A percentile compares a stretch with the other conserved stretches of the same genome.
phyloP scores from a whole-genome alignment of 2,113 vertebrate species.

The Muntiacus reevesi region DNA sequence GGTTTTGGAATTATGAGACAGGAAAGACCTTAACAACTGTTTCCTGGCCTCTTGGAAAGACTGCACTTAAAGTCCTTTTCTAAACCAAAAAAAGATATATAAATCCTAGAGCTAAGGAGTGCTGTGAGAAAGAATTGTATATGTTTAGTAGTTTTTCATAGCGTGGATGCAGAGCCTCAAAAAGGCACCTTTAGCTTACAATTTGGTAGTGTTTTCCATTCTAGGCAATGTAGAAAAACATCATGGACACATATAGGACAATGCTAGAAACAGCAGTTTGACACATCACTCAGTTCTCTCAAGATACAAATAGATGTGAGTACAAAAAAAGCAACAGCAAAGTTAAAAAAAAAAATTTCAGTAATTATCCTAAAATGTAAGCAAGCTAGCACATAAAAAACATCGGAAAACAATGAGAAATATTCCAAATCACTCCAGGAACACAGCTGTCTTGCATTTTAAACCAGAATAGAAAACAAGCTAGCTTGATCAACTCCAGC shows the following conservation, averaged over 20 bases:
- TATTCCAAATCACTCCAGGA: background rate
- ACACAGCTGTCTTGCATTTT: background rate
- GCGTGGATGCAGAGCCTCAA: background rate
- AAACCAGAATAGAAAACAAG: background rate
- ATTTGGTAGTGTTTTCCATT: background rate
- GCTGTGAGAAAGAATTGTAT: background rate
- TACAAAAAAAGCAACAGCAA: background rate
- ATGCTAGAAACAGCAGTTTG: background rate
- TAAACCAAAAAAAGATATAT: constrained; percentile 4
- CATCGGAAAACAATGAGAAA: background rate
- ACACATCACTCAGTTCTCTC: background rate
- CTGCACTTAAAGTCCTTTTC: background rate
- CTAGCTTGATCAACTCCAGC: background rate
- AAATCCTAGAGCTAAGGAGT: background rate
- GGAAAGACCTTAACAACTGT: constrained; percentile 15
- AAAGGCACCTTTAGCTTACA: background rate
- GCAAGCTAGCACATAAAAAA: background rate
- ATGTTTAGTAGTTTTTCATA: background rate
- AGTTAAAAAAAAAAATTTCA: background rate
- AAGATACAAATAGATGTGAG: background rate
- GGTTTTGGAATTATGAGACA: background rate
- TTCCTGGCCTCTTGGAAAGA: background rate
- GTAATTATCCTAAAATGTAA: background rate
- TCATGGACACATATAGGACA: background rate
- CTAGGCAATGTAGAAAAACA: background rate